These are phyloP conservation scores for Cavia porcellus DNA, from an alignment of 2,113 vertebrate genomes.

Conservation along the genomic window DNA sequence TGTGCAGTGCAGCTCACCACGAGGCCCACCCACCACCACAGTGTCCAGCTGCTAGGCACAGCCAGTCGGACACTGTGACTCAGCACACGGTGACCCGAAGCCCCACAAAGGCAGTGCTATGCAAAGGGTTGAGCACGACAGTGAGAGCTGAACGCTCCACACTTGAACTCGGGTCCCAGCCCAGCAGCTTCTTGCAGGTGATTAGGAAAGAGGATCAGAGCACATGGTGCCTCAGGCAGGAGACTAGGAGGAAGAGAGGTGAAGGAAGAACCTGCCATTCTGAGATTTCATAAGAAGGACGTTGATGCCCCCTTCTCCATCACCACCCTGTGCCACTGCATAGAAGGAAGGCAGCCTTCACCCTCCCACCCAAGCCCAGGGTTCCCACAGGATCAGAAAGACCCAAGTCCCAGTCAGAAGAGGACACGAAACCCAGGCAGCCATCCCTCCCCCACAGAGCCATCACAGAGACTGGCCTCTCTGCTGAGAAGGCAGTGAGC, in stretches of 20 bases:
- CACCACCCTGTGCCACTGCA: background rate
- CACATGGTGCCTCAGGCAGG: background rate
- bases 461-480: background rate
- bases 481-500: background rate
- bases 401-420: background rate
- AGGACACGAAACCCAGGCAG: background rate
- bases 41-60: background rate
- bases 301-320: background rate
- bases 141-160: background rate
- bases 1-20: background rate
- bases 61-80: background rate
- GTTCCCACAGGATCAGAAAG: background rate
- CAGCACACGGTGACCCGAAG: no score
- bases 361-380: fast-evolving
- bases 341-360: background rate
- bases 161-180: background rate
- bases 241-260: no score
- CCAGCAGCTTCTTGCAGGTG: background rate
- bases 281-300: background rate
- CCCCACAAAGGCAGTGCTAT: background rate
- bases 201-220: background rate
- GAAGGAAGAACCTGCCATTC: background rate
- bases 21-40: background rate
- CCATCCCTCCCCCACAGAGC: background rate
- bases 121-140: background rate